Conservation (phyloP, 2,888 invertebrate genomes). For the Automeris io region DNA sequence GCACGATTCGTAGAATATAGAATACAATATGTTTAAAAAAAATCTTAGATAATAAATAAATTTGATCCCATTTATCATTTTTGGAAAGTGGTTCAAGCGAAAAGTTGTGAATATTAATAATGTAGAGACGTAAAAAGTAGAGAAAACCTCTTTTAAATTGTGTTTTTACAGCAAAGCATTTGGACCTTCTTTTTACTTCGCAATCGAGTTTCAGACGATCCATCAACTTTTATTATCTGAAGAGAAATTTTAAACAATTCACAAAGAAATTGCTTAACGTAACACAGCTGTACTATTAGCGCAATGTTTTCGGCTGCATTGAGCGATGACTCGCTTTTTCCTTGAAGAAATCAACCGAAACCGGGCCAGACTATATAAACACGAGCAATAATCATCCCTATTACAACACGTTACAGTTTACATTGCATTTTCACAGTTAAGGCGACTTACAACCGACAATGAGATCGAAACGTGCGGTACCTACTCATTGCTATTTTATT, state of each 20-base stretch:
- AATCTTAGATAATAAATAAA: too few species aligned
- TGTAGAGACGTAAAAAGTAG: not conserved
- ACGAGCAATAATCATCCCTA: constrained; percentile 30
- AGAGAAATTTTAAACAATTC: constrained; percentile 8
- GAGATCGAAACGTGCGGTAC: constrained; percentile 43
- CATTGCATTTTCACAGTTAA: constrained; percentile 19
- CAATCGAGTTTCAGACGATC: not conserved
- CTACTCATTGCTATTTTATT: constrained; percentile 52
- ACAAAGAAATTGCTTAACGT: constrained; percentile 7
- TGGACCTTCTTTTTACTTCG: not conserved
- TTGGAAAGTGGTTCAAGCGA: not conserved
- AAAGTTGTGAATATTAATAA: not conserved
- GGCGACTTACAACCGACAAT: constrained; percentile 30
- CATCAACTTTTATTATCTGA: not conserved
- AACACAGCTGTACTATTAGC: constrained; percentile 12
- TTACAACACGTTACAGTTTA: constrained; percentile 21
- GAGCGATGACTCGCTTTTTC: constrained; percentile 42
- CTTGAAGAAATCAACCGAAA: constrained; percentile 53
- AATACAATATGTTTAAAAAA: too few species aligned
- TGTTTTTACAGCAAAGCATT: not conserved
- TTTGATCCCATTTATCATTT: too few species aligned
- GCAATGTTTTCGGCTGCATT: constrained; percentile 33
- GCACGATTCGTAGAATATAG: too few species aligned
- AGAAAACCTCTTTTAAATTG: not conserved
- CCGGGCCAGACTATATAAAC: constrained; percentile 34